These are phyloP conservation scores for Drosophila lini DNA, from an alignment of 1,140 invertebrate genomes.

Conservation along the genomic window DNA sequence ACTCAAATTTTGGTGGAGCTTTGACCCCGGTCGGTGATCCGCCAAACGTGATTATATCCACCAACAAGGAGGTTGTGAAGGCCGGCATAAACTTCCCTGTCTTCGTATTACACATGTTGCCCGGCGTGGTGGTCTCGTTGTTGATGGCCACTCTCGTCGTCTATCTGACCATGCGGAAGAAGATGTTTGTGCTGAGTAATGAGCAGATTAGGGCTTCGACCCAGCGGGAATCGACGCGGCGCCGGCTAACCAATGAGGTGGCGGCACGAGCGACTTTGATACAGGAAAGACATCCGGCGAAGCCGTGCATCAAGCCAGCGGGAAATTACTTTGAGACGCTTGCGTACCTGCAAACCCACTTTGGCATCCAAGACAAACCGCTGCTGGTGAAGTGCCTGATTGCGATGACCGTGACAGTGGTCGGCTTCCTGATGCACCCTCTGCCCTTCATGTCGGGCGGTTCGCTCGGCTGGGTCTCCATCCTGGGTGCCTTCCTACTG, in stretches of 20 bases:
- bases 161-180: slow-evolving; percentile 89
- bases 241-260: slow-evolving; percentile 90
- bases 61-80: slow-evolving; percentile 85
- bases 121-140: slow-evolving; percentile 89
- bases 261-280: slow-evolving; percentile 88
- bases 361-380: slow-evolving; percentile 85
- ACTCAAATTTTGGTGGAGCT: slow-evolving; percentile 93
- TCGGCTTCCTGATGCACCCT: slow-evolving; percentile 89
- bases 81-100: slow-evolving; percentile 87
- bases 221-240: slow-evolving; percentile 90
- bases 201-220: slow-evolving; percentile 90
- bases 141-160: slow-evolving; percentile 88
- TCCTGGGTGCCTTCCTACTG: slow-evolving; percentile 64
- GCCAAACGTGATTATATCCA: slow-evolving; percentile 94
- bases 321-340: slow-evolving; percentile 85
- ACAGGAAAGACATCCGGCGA: not conserved
- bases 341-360: slow-evolving; percentile 44
- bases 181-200: slow-evolving; percentile 87
- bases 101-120: slow-evolving; percentile 91
- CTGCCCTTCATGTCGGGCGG: slow-evolving; percentile 86
- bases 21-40: slow-evolving; percentile 94
- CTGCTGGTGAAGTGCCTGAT: slow-evolving; percentile 88
- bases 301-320: slow-evolving; percentile 85
- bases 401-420: slow-evolving; percentile 87
- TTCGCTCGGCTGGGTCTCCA: slow-evolving; percentile 89